Evolutionary conservation across 2,888 invertebrate species (phyloP).

Genomic region (Torymus texanus): DNA sequence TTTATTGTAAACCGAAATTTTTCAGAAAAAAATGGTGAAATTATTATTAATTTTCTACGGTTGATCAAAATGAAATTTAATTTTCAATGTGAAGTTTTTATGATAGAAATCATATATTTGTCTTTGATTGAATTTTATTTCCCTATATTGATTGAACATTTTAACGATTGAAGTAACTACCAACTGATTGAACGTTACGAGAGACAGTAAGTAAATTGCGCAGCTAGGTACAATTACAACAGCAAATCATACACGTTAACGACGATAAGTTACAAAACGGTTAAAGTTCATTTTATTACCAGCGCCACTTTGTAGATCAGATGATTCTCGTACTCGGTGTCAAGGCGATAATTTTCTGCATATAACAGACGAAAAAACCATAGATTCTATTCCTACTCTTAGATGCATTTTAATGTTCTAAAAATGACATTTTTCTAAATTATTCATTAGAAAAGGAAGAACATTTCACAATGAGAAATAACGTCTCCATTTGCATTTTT

Average conservation of each 20-base stretch:
- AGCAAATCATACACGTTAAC: conserved; percentile 35
- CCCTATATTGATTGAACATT: neutral
- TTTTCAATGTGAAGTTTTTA: too few relatives aligned
- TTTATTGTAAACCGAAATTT: too few relatives aligned
- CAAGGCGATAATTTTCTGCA: conserved; percentile 97
- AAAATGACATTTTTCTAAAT: conserved; percentile 9
- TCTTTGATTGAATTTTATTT: neutral
- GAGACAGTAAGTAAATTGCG: neutral
- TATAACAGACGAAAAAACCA: conserved; percentile 74
- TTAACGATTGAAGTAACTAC: neutral
- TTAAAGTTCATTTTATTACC: conserved; percentile 76
- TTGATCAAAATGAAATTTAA: too few relatives aligned
- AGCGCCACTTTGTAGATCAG: conserved; percentile 98
- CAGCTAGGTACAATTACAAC: conserved; percentile 32
- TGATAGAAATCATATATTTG: neutral
- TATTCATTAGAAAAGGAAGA: neutral
- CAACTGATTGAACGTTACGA: conserved; percentile 12
- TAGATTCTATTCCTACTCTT: conserved; percentile 66
- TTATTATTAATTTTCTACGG: too few relatives aligned
- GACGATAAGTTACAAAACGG: conserved; percentile 41
- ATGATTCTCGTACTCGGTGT: conserved; percentile 98
- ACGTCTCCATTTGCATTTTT: too few relatives aligned
- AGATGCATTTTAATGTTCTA: conserved; percentile 32
- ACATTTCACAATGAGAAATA: neutral
- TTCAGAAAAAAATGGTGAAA: too few relatives aligned